A percentile compares a stretch with the other conserved stretches of the same genome.
Evolutionary conservation across 2,888 invertebrate genomes (phyloP).

Genomic region (Cephus pulcher): DNA sequence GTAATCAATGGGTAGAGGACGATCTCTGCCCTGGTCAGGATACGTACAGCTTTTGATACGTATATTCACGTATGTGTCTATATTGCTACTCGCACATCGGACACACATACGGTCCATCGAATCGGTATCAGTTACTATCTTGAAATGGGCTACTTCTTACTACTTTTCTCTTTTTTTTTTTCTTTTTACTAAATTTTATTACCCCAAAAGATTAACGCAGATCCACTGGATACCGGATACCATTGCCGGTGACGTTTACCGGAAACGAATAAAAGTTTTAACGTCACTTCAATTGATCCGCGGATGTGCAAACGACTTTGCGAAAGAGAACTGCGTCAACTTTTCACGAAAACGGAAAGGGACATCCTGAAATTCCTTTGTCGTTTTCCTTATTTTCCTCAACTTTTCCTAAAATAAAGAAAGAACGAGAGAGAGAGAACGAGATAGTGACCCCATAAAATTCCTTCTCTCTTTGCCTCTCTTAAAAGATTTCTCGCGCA

Average conservation of each 20-base stretch:
- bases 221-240: neutral
- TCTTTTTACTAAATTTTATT: neutral
- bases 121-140: neutral
- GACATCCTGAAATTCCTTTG: neutral
- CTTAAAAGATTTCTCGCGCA: neutral
- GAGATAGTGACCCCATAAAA: neutral
- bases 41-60: constrained; percentile 3
- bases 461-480: neutral
- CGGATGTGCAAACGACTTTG: neutral
- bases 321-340: neutral
- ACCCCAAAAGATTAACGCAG: neutral
- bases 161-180: neutral
- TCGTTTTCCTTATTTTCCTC: neutral
- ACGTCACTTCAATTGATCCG: neutral
- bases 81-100: neutral
- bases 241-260: neutral
- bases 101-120: neutral
- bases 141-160: neutral
- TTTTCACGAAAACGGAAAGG: neutral
- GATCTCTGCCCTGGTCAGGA: constrained; percentile 35
- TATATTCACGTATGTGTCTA: neutral
- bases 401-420: neutral
- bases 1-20: constrained; percentile 51
- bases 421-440: neutral
- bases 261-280: neutral